These are phyloP conservation scores for Gopherus flavomarginatus DNA, from an alignment of 2,113 vertebrate genomes.

Conservation along the genomic window DNA sequence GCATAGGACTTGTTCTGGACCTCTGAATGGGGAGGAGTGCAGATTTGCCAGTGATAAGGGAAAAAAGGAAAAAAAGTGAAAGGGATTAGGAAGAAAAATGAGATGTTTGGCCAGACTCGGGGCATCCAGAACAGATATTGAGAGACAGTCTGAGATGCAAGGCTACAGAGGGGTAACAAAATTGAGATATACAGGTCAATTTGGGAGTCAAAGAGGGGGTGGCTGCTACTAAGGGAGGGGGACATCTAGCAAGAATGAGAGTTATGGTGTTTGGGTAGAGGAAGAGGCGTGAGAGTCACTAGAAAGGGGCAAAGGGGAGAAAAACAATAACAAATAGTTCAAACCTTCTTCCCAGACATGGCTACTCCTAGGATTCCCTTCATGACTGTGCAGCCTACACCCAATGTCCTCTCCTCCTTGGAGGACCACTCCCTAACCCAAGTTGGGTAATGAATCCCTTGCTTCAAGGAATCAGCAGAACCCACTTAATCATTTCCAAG, in stretches of 20 bases:
- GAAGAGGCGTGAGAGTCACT: background rate
- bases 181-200: conserved; percentile 17
- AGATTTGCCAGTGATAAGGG: background rate
- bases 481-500: background rate
- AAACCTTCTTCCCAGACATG: background rate
- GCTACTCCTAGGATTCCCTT: background rate
- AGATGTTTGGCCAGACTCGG: background rate
- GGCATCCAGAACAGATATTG: background rate
- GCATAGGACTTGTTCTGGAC: background rate
- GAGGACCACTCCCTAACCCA: background rate
- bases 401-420: background rate
- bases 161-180: background rate
- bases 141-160: background rate
- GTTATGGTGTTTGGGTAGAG: background rate
- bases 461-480: background rate
- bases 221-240: background rate
- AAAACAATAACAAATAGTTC: background rate
- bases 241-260: background rate
- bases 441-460: background rate
- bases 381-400: background rate
- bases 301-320: background rate
- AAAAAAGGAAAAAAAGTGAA: background rate
- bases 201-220: conserved; percentile 25
- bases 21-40: background rate
- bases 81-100: background rate